A percentile compares a stretch with the other conserved stretches of the same genome.
phyloP scores from a whole-genome alignment of 1,140 invertebrate genomes.

The Sweltsa coloradensis region DNA sequence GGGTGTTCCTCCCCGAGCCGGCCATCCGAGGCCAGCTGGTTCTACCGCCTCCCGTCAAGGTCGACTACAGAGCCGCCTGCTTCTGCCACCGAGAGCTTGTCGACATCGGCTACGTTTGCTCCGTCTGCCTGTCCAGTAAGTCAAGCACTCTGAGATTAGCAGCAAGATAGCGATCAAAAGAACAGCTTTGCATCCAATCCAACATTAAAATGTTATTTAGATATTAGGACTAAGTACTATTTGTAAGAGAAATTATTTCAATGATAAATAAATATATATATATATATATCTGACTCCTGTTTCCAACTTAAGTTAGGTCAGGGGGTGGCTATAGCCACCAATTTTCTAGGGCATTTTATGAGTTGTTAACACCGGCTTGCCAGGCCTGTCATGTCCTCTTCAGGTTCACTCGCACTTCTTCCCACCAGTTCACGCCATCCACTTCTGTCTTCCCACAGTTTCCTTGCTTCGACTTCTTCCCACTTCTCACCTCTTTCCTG shows the following conservation, averaged over 20 bases:
- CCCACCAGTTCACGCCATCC: no score
- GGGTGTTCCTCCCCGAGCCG: slow-evolving; percentile 86
- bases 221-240: not conserved
- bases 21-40: slow-evolving; percentile 68
- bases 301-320: no score
- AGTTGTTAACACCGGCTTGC: no score
- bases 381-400: no score
- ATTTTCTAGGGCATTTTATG: no score
- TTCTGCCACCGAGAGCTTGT: slow-evolving; percentile 96
- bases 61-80: slow-evolving; percentile 93
- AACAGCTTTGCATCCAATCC: not conserved
- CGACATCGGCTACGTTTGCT: slow-evolving; percentile 94
- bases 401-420: no score
- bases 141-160: slow-evolving; percentile 11
- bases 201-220: not conserved
- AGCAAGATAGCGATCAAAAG: not conserved
- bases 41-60: slow-evolving; percentile 76
- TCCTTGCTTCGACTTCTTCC: no score
- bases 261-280: not conserved
- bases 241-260: not conserved
- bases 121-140: slow-evolving; percentile 91
- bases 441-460: no score
- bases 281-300: no score
- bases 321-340: no score
- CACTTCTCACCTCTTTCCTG: no score